phyloP scores from a whole-genome alignment of 2,888 invertebrate species.

The Hydriomena furcata region DNA sequence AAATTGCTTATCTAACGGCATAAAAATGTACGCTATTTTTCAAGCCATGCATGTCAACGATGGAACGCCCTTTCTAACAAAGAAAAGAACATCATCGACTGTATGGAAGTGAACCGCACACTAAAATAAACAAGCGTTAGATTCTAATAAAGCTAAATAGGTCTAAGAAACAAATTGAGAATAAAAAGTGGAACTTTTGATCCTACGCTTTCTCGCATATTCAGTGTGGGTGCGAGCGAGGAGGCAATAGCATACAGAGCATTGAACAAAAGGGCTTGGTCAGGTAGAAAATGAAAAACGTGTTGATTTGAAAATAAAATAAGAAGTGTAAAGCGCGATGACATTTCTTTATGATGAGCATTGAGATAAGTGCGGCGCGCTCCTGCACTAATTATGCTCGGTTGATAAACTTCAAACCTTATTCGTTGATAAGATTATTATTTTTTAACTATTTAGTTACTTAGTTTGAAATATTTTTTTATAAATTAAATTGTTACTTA shows the following conservation, averaged over 20 bases:
- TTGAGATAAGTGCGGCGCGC: conserved; percentile 26
- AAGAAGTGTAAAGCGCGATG: conserved; percentile 27
- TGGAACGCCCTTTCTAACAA: conserved; percentile 36
- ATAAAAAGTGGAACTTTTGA: conserved; percentile 31
- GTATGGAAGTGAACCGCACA: conserved; percentile 3
- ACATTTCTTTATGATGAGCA: conserved; percentile 31
- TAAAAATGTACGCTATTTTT: conserved; percentile 38
- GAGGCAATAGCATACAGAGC: conserved; percentile 42
- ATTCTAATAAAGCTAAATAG: conserved; percentile 15
- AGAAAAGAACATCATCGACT: conserved; percentile 18
- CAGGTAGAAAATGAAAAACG: conserved; percentile 48
- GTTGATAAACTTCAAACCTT: conserved; percentile 22
- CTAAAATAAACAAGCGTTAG: neutral
- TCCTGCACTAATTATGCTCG: conserved; percentile 28
- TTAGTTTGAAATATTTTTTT: too few species aligned
- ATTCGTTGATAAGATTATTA: neutral
- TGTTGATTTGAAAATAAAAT: conserved; percentile 38
- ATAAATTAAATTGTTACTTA: too few species aligned
- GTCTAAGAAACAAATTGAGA: conserved; percentile 23
- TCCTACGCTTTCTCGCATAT: conserved; percentile 36
- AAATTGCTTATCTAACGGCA: conserved; percentile 30
- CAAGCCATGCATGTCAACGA: conserved; percentile 35
- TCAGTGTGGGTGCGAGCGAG: conserved; percentile 35
- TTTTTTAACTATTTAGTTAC: too few species aligned
- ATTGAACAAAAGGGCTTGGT: conserved; percentile 53